phyloP scores from a whole-genome alignment of 2,888 invertebrate genomes.

The Mamestra brassicae region DNA sequence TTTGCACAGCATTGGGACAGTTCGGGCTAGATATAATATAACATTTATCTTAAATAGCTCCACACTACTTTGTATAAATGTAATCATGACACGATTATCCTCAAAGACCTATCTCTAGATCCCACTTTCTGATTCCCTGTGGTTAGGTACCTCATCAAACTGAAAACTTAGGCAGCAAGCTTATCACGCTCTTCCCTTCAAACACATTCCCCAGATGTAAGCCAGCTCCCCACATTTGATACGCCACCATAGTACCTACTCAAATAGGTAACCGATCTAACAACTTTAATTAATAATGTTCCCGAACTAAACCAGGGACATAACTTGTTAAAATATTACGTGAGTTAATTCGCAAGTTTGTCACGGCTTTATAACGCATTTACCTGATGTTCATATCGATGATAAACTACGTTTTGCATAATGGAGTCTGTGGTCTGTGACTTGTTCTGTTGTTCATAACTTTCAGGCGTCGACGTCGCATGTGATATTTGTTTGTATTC shows the following conservation, averaged over 20 bases:
- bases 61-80: neutral
- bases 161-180: constrained; percentile 21
- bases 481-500: constrained; percentile 2
- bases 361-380: constrained; percentile 60
- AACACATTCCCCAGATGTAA: constrained; percentile 37
- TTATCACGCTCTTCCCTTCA: constrained; percentile 19
- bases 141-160: constrained; percentile 7
- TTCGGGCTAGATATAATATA: too few species aligned
- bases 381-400: constrained; percentile 62
- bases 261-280: constrained; percentile 65
- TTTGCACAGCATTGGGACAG: too few species aligned
- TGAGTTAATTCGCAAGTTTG: constrained; percentile 69
- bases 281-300: constrained; percentile 73
- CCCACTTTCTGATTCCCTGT: constrained; percentile 17
- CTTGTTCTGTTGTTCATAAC: constrained; percentile 30
- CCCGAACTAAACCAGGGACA: constrained; percentile 66
- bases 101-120: neutral
- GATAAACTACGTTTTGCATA: constrained; percentile 54
- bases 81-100: neutral
- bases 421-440: constrained; percentile 46
- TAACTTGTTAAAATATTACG: constrained; percentile 68
- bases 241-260: constrained; percentile 28
- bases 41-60: neutral
- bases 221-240: constrained; percentile 37
- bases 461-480: constrained; percentile 8